Evolutionary conservation across 2,888 invertebrate genomes (phyloP).

Genomic region (Hoplodrina blanda): DNA sequence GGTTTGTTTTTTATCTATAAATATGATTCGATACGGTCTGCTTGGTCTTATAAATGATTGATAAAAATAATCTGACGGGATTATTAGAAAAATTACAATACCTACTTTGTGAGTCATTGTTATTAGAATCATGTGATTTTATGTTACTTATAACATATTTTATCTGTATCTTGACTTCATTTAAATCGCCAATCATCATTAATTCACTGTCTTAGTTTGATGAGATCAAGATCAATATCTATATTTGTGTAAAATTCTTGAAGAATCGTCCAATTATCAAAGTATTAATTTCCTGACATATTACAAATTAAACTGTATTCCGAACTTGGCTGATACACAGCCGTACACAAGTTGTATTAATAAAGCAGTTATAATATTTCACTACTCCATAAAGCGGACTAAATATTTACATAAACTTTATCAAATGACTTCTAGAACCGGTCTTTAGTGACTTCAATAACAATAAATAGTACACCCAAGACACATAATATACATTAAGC

Average conservation of each 20-base stretch:
- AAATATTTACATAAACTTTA: conserved; percentile 37
- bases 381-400: conserved; percentile 27
- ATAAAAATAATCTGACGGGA: conserved; percentile 35
- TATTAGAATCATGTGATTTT: background rate
- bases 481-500: background rate
- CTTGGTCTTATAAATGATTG: conserved; percentile 29
- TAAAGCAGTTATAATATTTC: conserved; percentile 36
- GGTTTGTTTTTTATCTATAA: conserved; percentile 17
- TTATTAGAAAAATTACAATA: conserved; percentile 26
- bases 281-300: no score
- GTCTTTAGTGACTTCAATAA: conserved; percentile 52
- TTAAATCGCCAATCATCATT: background rate
- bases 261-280: no score
- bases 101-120: conserved; percentile 11
- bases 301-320: no score
- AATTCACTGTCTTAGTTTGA: background rate
- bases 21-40: conserved; percentile 24
- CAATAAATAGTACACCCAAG: conserved; percentile 52
- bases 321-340: no score
- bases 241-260: no score
- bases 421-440: conserved; percentile 27
- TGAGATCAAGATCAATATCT: no score
- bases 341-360: background rate
- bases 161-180: background rate
- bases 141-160: background rate